Evolutionary conservation across 2,113 vertebrate species (phyloP).

Genomic region (Solea senegalensis): DNA sequence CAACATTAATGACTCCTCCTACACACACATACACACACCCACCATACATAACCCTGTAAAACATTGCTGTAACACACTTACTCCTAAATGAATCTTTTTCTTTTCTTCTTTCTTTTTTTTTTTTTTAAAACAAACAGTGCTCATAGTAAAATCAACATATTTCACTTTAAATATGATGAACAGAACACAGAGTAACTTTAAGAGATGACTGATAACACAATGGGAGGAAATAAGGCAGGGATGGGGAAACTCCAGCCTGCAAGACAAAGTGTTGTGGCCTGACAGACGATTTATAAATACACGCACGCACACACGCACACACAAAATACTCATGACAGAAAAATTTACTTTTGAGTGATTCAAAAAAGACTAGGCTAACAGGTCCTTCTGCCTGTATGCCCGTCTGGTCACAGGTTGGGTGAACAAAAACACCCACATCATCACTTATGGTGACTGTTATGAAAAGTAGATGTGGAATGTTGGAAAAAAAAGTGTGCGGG

Average conservation of each 20-base stretch:
- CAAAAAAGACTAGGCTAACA: not conserved
- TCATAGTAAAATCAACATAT: slow-evolving; percentile 56
- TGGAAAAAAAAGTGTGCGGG: too few relatives aligned
- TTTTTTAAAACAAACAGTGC: not conserved
- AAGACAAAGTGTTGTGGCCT: not conserved
- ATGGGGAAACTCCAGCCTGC: not conserved
- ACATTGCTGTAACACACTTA: slow-evolving; percentile 13
- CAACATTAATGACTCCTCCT: slow-evolving; percentile 38
- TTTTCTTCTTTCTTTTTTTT: not conserved
- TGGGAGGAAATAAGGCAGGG: slow-evolving; percentile 12
- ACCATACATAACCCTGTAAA: slow-evolving; percentile 16
- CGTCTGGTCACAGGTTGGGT: not conserved
- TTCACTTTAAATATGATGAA: slow-evolving; percentile 64
- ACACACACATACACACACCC: not conserved
- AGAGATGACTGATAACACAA: slow-evolving; percentile 12
- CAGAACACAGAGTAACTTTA: slow-evolving; percentile 23
- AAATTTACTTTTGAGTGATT: not conserved
- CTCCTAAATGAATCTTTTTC: slow-evolving; percentile 19
- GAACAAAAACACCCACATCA: not conserved
- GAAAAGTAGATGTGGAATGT: not conserved
- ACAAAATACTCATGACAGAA: not conserved
- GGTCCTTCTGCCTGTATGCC: not conserved
- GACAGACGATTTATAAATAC: not conserved
- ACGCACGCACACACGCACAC: not conserved
- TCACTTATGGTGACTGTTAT: not conserved